A percentile compares a stretch with the other conserved stretches of the same genome.
Conservation (phyloP, 2,113 vertebrate species). For the Gobius niger region DNA sequence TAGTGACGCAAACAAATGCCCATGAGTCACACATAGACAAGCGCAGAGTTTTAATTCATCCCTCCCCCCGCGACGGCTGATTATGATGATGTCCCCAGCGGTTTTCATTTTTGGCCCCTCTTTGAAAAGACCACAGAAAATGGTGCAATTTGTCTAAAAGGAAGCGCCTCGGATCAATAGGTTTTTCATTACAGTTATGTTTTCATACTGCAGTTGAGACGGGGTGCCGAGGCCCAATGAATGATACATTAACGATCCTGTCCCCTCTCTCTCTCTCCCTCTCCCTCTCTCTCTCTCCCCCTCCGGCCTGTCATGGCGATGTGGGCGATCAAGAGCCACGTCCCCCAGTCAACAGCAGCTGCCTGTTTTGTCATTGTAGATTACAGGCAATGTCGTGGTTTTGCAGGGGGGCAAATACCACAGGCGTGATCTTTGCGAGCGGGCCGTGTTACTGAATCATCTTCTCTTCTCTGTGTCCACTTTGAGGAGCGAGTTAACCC, state of each 20-base stretch:
- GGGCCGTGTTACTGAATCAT: slow-evolving; percentile 67
- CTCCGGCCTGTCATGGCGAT: slow-evolving; percentile 57
- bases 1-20: slow-evolving; percentile 12
- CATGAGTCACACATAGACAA: slow-evolving; percentile 11
- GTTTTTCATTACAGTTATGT: slow-evolving; percentile 80
- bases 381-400: slow-evolving; percentile 53
- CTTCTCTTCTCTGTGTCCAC: slow-evolving; percentile 43
- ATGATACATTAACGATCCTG: slow-evolving; percentile 69
- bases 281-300: slow-evolving; percentile 24
- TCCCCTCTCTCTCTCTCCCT: slow-evolving; percentile 18
- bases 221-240: slow-evolving; percentile 60
- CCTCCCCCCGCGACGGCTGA: neutral
- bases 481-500: slow-evolving; percentile 55
- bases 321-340: slow-evolving; percentile 49
- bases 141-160: slow-evolving; percentile 74
- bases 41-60: too few species aligned
- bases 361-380: slow-evolving; percentile 67
- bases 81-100: slow-evolving; percentile 42
- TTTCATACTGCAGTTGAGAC: slow-evolving; percentile 72
- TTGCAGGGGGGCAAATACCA: slow-evolving; percentile 23
- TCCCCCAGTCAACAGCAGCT: slow-evolving; percentile 67
- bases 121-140: slow-evolving; percentile 58
- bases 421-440: slow-evolving; percentile 55
- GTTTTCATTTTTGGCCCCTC: slow-evolving; percentile 59
- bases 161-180: slow-evolving; percentile 72